Evolutionary conservation across 2,888 invertebrate species (phyloP).

Genomic region (Diloba caeruleocephala): DNA sequence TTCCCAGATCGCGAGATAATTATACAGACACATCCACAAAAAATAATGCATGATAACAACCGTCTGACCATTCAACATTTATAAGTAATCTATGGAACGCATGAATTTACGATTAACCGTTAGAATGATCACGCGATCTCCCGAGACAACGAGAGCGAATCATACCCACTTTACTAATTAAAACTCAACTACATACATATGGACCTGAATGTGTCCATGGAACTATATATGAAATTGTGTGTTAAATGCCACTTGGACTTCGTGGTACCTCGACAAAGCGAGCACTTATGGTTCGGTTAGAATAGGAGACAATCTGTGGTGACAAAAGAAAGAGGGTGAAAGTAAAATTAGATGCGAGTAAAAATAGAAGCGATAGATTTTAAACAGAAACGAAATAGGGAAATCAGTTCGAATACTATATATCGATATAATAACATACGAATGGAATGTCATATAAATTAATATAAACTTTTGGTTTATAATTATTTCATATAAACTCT

Average conservation of each 20-base stretch:
- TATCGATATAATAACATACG: too few relatives aligned
- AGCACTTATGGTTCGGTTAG: slow-evolving; percentile 22
- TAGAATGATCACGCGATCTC: slow-evolving; percentile 69
- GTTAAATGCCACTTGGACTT: slow-evolving; percentile 23
- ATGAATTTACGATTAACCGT: slow-evolving; percentile 67
- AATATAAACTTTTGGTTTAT: too few relatives aligned
- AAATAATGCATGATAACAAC: slow-evolving; percentile 37
- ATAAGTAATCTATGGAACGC: slow-evolving; percentile 62
- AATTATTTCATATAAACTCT: too few relatives aligned
- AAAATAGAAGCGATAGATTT: slow-evolving; percentile 24
- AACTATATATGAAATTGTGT: slow-evolving; percentile 32
- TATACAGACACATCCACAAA: slow-evolving; percentile 23
- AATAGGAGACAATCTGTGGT: slow-evolving; percentile 35
- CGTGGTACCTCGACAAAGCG: slow-evolving; percentile 13
- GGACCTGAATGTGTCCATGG: slow-evolving; percentile 24
- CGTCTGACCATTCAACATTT: slow-evolving; percentile 55
- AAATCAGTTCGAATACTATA: too few relatives aligned
- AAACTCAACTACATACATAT: slow-evolving; percentile 48
- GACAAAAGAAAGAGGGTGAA: slow-evolving; percentile 46
- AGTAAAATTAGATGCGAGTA: slow-evolving; percentile 28
- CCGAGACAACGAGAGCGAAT: slow-evolving; percentile 66
- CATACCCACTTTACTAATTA: slow-evolving; percentile 80
- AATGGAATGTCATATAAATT: too few relatives aligned
- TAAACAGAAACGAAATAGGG: neutral
- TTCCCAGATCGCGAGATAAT: slow-evolving; percentile 28